phyloP scores from a whole-genome alignment of 1,140 invertebrate species.

The Lamellibrachia luymesi region DNA sequence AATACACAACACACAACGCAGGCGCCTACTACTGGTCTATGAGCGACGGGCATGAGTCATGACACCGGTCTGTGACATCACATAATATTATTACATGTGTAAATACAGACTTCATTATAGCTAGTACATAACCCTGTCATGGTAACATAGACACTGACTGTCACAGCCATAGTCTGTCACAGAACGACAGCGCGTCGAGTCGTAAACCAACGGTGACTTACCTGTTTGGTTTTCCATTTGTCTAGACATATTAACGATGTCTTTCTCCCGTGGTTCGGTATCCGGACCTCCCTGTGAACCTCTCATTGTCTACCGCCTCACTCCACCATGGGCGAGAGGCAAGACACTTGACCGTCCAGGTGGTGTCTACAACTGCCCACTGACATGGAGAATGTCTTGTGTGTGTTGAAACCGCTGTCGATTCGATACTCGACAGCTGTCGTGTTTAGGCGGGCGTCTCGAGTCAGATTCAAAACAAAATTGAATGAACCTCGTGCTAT shows the following conservation, averaged over 20 bases:
- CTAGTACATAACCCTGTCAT: not conserved
- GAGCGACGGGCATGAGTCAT: too few species aligned
- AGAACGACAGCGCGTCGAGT: not conserved
- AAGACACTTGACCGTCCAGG: not conserved
- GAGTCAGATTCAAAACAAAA: not conserved
- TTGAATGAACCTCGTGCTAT: not conserved
- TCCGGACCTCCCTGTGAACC: not conserved
- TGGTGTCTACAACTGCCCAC: not conserved
- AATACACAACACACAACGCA: too few species aligned
- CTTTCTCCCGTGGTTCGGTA: not conserved
- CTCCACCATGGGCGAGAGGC: not conserved
- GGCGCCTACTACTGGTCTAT: too few species aligned
- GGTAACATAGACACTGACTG: not conserved
- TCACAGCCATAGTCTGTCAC: not conserved
- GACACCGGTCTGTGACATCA: too few species aligned
- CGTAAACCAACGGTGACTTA: not conserved
- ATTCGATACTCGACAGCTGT: not conserved
- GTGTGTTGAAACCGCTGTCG: not conserved
- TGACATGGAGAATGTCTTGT: not conserved
- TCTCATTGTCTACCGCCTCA: not conserved
- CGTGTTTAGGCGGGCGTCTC: not conserved
- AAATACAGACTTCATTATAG: too few species aligned
- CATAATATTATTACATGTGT: too few species aligned
- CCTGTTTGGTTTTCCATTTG: not conserved
- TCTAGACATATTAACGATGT: slow-evolving; percentile 1